phyloP scores from a whole-genome alignment of 2,797 vertebrate genomes.

The Oreochromis grahami region DNA sequence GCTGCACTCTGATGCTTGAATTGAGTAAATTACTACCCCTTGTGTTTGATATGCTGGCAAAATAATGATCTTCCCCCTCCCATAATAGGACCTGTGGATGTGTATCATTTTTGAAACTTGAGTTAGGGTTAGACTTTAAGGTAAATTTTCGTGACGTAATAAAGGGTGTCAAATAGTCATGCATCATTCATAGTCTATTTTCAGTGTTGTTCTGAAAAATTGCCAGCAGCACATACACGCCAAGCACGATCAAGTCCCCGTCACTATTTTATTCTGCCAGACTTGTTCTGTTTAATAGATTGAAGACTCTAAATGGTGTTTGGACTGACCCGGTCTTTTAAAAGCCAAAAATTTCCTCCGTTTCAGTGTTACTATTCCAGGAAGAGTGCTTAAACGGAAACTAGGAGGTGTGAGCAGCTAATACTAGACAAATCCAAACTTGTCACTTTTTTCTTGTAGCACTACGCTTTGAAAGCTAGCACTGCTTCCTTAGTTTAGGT shows the following conservation, averaged over 20 bases:
- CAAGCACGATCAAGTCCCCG: not conserved
- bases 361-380: slow-evolving; percentile 8
- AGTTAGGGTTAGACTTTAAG: not conserved
- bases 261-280: slow-evolving; percentile 8
- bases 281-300: not conserved
- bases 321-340: not conserved
- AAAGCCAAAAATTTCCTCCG: not conserved
- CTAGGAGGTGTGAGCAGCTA: not conserved
- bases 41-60: not conserved
- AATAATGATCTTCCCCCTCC: not conserved
- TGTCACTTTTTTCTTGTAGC: not conserved
- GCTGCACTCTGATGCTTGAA: not conserved
- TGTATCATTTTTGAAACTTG: not conserved
- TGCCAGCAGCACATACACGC: not conserved
- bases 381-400: slow-evolving; percentile 7
- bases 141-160: not conserved
- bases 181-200: not conserved
- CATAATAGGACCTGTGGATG: too few relatives aligned
- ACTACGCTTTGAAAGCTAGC: not conserved
- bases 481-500: not conserved
- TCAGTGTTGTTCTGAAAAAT: not conserved
- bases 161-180: not conserved
- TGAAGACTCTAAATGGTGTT: slow-evolving; percentile 2
- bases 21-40: not conserved
- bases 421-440: slow-evolving; percentile 1